A percentile compares a stretch with the other conserved stretches of the same genome.
Conservation (phyloP, 2,888 invertebrate species). For the Pristionchus maxplancki region DNA sequence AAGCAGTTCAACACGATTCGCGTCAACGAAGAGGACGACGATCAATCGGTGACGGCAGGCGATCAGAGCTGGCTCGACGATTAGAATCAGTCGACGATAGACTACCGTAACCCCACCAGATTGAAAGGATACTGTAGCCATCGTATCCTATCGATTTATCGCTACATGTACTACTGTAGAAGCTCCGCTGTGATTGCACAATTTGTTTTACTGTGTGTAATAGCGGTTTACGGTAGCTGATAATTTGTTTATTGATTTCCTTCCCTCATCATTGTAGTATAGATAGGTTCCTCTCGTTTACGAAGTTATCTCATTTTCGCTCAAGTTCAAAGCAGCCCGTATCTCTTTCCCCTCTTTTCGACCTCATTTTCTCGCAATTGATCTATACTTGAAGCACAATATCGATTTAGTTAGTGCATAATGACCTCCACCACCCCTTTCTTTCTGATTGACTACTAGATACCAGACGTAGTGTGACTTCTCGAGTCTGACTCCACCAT, state of each 20-base stretch:
- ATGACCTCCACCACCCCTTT: neutral
- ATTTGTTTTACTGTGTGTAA: neutral
- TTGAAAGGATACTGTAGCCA: neutral
- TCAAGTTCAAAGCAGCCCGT: neutral
- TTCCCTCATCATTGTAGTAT: neutral
- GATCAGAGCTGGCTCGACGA: constrained; percentile 48
- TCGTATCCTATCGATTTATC: neutral
- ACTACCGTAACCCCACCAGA: constrained; percentile 11
- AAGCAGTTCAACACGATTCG: constrained; percentile 33
- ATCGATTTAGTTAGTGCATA: neutral
- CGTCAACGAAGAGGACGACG: constrained; percentile 48
- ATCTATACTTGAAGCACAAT: neutral
- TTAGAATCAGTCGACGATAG: neutral
- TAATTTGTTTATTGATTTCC: neutral
- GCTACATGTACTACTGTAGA: neutral
- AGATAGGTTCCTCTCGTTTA: neutral
- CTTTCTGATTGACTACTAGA: neutral
- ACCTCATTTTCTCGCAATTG: neutral
- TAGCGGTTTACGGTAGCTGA: constrained; percentile 13
- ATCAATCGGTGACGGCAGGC: neutral
- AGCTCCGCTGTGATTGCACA: neutral
- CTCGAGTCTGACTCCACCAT: constrained; percentile 29
- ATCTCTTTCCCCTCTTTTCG: neutral
- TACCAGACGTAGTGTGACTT: neutral
- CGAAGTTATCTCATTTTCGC: neutral